phyloP scores from a whole-genome alignment of 2,113 vertebrate species.

The Lepisosteus oculatus region DNA sequence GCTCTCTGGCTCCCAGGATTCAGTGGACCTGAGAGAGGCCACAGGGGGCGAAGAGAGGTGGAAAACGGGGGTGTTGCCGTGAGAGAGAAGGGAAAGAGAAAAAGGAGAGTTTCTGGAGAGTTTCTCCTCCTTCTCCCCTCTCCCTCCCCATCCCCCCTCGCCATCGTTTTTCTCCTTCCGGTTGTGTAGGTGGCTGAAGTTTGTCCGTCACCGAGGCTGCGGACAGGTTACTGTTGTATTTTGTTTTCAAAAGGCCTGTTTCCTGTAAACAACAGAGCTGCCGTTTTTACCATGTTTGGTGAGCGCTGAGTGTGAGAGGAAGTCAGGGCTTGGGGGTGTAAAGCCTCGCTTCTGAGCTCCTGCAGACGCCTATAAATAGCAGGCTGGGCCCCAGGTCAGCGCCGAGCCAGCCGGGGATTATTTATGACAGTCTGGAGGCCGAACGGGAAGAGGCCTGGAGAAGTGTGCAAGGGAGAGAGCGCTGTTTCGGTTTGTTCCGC shows the following conservation, averaged over 20 bases:
- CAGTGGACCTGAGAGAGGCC: no score
- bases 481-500: not conserved
- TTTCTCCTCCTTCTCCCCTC: not conserved
- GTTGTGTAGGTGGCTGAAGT: no score
- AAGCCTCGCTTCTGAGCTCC: not conserved
- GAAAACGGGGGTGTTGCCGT: no score
- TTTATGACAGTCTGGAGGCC: not conserved
- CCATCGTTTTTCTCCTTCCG: not conserved
- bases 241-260: not conserved
- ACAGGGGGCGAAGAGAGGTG: no score
- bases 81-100: no score
- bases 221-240: no score
- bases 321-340: not conserved
- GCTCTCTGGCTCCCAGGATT: no score
- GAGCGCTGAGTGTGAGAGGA: not conserved
- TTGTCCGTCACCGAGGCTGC: not conserved
- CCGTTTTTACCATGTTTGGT: not conserved
- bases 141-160: not conserved
- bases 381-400: not conserved
- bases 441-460: not conserved
- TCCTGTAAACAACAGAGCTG: not conserved
- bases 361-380: conserved; percentile 6
- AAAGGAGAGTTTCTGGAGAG: not conserved
- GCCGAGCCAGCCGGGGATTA: not conserved
- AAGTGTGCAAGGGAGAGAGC: not conserved